Percentiles rank a stretch among this genome's conserved stretches.
Conservation (phyloP, 2,113 vertebrate genomes). For the Alexandromys fortis region DNA sequence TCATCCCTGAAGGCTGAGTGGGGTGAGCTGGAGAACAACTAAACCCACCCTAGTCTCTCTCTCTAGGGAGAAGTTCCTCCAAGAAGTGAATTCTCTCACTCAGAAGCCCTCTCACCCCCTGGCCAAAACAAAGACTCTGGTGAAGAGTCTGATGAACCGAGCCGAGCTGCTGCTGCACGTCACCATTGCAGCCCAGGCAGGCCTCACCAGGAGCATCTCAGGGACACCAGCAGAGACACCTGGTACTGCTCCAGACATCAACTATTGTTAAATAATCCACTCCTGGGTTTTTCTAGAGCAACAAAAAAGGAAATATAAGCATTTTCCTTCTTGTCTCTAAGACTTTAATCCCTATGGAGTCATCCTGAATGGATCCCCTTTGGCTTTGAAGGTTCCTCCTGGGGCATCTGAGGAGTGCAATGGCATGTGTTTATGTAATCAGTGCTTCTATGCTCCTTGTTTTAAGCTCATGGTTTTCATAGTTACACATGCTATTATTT, state of each 20-base stretch:
- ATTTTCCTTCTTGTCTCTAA: conserved; percentile 30
- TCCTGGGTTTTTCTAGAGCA: not conserved
- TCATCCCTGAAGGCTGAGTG: not conserved
- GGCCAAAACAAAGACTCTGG: conserved; percentile 94
- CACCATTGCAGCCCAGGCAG: conserved; percentile 96
- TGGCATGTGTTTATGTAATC: not conserved
- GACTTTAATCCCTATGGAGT: not conserved
- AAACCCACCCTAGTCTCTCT: conserved; percentile 52
- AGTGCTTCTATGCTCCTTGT: not conserved
- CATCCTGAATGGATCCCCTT: not conserved
- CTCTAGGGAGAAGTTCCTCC: conserved; percentile 96
- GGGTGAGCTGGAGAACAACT: not conserved
- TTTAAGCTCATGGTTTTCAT: conserved; percentile 2
- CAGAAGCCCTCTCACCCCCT: conserved; percentile 90
- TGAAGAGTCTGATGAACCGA: conserved; percentile 98
- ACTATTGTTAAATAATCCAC: not conserved
- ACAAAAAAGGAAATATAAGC: not conserved
- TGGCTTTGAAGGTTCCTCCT: not conserved
- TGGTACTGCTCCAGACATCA: conserved; percentile 83
- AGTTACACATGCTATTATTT: not conserved
- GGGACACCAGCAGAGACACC: conserved; percentile 94
- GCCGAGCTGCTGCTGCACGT: conserved; percentile 96
- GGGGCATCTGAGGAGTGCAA: not conserved
- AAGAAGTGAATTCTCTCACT: conserved; percentile 93
- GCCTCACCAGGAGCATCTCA: conserved; percentile 91